These are phyloP conservation scores for Panonychus citri DNA, from an alignment of 1,140 invertebrate genomes.

Conservation along the genomic window DNA sequence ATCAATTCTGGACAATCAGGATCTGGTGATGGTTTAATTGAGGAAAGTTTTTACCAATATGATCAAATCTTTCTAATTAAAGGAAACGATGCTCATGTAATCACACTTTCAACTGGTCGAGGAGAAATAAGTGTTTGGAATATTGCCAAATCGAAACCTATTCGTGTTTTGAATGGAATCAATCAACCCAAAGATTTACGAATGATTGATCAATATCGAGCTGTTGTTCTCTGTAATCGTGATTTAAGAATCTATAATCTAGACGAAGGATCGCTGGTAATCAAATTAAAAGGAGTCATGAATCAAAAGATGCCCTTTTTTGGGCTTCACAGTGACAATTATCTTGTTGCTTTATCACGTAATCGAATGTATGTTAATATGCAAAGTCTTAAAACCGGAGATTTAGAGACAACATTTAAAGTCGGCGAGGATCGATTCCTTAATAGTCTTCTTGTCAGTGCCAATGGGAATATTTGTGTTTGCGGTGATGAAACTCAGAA, in stretches of 20 bases:
- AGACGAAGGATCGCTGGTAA: conserved; percentile 40
- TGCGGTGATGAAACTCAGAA: conserved; percentile 66
- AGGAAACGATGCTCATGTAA: conserved; percentile 35
- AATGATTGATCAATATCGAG: conserved; percentile 35
- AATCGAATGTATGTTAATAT: conserved; percentile 76
- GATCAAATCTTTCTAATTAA: conserved; percentile 12
- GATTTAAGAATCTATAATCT: conserved; percentile 55
- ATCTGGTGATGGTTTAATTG: no score
- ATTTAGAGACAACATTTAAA: conserved; percentile 65
- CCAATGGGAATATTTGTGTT: conserved; percentile 59
- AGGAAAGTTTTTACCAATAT: neutral
- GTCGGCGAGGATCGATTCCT: conserved; percentile 37
- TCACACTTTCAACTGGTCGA: conserved; percentile 40
- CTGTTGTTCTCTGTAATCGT: conserved; percentile 50
- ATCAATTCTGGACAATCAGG: no score
- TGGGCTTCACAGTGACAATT: conserved; percentile 48
- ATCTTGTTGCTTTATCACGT: conserved; percentile 51
- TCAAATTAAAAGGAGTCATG: conserved; percentile 58
- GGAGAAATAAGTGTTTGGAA: conserved; percentile 55
- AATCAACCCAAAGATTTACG: conserved; percentile 22
- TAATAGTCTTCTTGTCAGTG: conserved; percentile 59
- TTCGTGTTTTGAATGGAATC: conserved; percentile 34
- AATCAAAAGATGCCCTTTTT: conserved; percentile 77
- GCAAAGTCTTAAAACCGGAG: conserved; percentile 53
- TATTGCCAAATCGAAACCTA: conserved; percentile 26